Conservation (phyloP, 2,113 vertebrate genomes). For the Jaculus jaculus region DNA sequence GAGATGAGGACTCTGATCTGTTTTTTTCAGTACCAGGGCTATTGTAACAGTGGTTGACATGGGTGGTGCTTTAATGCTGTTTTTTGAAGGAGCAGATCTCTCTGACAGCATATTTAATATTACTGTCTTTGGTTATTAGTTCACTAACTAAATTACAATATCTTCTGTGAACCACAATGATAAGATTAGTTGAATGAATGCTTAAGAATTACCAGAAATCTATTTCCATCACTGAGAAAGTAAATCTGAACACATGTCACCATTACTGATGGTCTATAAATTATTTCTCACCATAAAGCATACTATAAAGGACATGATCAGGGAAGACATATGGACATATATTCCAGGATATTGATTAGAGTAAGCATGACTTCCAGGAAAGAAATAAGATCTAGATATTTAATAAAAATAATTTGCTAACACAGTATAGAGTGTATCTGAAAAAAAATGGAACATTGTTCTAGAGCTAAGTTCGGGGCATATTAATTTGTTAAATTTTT, state of each 20-base stretch:
- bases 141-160: constrained; percentile 1
- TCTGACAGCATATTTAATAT: not conserved
- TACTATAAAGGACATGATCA: not conserved
- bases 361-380: not conserved
- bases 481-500: not conserved
- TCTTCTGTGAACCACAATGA: not conserved
- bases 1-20: not conserved
- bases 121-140: not conserved
- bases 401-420: not conserved
- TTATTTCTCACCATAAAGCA: constrained; percentile 29
- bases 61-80: not conserved
- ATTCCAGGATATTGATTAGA: not conserved
- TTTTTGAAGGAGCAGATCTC: not conserved
- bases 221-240: not conserved
- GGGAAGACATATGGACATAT: not conserved
- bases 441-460: not conserved
- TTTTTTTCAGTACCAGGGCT: not conserved
- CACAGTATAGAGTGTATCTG: constrained; percentile 15
- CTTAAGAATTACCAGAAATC: not conserved
- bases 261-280: not conserved
- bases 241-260: not conserved
- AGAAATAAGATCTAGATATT: not conserved
- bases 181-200: not conserved
- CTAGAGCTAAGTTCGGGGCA: not conserved
- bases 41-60: not conserved